Evolutionary conservation across 2,797 vertebrate species (phyloP).

Genomic region (Neosilurus mollespiculum): DNA sequence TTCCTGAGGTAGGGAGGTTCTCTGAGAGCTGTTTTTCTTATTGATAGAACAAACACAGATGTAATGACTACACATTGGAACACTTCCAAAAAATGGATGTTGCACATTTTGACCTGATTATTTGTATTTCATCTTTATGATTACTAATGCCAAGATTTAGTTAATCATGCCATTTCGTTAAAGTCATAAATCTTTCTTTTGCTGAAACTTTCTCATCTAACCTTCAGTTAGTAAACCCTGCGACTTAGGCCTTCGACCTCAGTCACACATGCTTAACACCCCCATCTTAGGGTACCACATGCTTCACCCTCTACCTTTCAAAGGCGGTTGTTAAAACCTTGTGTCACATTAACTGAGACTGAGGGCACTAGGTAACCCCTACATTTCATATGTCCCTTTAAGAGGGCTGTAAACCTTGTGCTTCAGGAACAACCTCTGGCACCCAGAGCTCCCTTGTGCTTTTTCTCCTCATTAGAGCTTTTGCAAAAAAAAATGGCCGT

Average conservation of each 20-base stretch:
- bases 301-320: conserved; percentile 62
- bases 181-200: conserved; percentile 17
- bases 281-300: conserved; percentile 60
- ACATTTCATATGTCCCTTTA: conserved; percentile 74
- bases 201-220: conserved; percentile 29
- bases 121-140: conserved; percentile 8
- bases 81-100: conserved; percentile 24
- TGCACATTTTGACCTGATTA: conserved; percentile 19
- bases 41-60: conserved; percentile 37
- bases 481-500: conserved; percentile 71
- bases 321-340: conserved; percentile 66
- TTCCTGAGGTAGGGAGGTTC: conserved; percentile 59
- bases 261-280: conserved; percentile 56
- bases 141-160: conserved; percentile 5
- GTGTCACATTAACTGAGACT: conserved; percentile 65
- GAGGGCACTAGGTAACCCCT: conserved; percentile 69
- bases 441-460: conserved; percentile 60
- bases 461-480: conserved; percentile 57
- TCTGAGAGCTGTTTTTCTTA: conserved; percentile 37
- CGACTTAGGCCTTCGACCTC: conserved; percentile 51
- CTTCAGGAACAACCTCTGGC: conserved; percentile 57
- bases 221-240: conserved; percentile 46
- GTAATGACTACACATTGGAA: conserved; percentile 33
- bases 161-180: conserved; percentile 23
- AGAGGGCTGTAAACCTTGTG: conserved; percentile 73